These are phyloP conservation scores for Drosophila maculinotata DNA, from an alignment of 2,888 invertebrate species.

Conservation along the genomic window DNA sequence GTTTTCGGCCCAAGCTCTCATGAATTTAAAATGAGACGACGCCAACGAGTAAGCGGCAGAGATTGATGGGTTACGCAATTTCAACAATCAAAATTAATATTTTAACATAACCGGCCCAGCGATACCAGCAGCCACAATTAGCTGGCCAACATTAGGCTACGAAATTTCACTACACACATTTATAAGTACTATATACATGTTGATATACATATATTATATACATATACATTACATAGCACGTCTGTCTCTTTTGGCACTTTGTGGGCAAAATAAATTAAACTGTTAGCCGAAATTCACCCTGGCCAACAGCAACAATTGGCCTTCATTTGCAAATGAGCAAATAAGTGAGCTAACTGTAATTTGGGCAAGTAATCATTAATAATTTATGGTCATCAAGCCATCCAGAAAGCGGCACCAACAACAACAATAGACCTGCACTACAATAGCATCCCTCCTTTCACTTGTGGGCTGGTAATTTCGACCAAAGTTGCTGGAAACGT, in stretches of 20 bases:
- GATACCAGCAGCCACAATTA: slow-evolving; percentile 60
- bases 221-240: slow-evolving; percentile 1
- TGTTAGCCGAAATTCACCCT: slow-evolving; percentile 31
- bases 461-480: slow-evolving; percentile 31
- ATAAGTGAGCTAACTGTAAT: slow-evolving; percentile 82
- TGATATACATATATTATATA: slow-evolving; percentile 5
- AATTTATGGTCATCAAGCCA: slow-evolving; percentile 76
- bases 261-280: slow-evolving; percentile 69
- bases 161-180: slow-evolving; percentile 1
- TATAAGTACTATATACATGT: neutral
- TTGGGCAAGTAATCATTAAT: slow-evolving; percentile 82
- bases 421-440: slow-evolving; percentile 19
- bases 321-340: slow-evolving; percentile 81
- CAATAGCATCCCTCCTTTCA: slow-evolving; percentile 22
- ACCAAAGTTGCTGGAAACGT: slow-evolving; percentile 18
- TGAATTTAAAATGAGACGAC: slow-evolving; percentile 54
- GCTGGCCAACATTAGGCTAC: slow-evolving; percentile 27
- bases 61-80: slow-evolving; percentile 65
- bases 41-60: slow-evolving; percentile 11
- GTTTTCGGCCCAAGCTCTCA: slow-evolving; percentile 56
- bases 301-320: slow-evolving; percentile 68
- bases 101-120: slow-evolving; percentile 64
- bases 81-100: slow-evolving; percentile 75
- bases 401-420: slow-evolving; percentile 19
- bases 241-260: slow-evolving; percentile 39